These are phyloP conservation scores for Upupa epops DNA, from an alignment of 2,113 vertebrate species.

Conservation along the genomic window DNA sequence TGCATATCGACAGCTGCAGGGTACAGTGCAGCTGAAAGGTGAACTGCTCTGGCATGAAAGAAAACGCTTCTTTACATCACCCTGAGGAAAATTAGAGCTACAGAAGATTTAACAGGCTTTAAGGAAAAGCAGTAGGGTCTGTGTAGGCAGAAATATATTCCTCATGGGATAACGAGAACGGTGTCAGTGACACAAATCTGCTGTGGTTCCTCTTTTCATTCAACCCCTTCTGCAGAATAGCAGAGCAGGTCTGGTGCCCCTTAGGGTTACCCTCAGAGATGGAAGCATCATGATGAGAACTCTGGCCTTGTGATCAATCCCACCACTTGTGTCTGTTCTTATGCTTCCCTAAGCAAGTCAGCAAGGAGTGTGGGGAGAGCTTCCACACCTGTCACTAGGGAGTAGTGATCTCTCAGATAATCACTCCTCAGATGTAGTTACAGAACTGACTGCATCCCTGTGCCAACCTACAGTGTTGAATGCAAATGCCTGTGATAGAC, in stretches of 20 bases:
- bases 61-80: not conserved
- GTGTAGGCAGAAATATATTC: not conserved
- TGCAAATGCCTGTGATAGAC: rapidly evolving
- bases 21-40: not conserved
- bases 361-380: not conserved
- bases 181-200: not conserved
- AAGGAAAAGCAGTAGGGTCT: not conserved
- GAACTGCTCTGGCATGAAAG: not conserved
- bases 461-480: not conserved
- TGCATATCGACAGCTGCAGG: not conserved
- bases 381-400: not conserved
- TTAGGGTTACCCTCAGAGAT: not conserved
- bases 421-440: not conserved
- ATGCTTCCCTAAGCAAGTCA: not conserved
- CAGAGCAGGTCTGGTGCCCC: rapidly evolving
- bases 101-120: not conserved
- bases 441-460: not conserved
- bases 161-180: not conserved
- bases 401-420: not conserved
- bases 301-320: not conserved
- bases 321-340: not conserved
- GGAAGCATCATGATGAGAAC: not conserved
- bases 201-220: not conserved
- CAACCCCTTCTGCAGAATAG: not conserved
- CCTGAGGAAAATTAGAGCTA: not conserved